These are phyloP conservation scores for Eupeodes latifasciatus DNA, from an alignment of 2,888 invertebrate species.

Conservation along the genomic window DNA sequence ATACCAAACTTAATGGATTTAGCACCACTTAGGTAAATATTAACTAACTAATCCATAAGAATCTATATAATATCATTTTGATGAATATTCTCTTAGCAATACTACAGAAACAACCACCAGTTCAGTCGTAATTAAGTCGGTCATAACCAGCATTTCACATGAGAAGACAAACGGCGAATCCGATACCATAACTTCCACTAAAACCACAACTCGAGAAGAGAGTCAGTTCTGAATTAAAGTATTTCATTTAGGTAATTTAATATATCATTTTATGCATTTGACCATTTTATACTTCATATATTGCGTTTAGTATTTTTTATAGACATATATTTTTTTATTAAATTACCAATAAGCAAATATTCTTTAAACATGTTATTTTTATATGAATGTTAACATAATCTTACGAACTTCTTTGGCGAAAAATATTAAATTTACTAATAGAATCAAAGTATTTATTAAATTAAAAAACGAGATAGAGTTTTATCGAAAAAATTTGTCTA, in stretches of 20 bases:
- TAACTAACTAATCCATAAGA: neutral
- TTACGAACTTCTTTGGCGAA: constrained; percentile 1
- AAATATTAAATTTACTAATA: constrained; percentile 11
- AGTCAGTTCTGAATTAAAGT: constrained; percentile 81
- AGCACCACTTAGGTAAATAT: constrained; percentile 80
- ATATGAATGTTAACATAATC: constrained; percentile 24
- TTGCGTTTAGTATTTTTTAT: constrained; percentile 53
- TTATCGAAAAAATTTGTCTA: constrained; percentile 23
- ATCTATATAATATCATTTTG: neutral
- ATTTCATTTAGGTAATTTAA: constrained; percentile 58
- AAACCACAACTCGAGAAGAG: constrained; percentile 82
- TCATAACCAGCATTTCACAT: constrained; percentile 84
- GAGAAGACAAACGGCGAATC: constrained; percentile 83
- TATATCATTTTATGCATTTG: constrained; percentile 59
- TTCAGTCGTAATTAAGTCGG: constrained; percentile 84
- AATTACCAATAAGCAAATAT: constrained; percentile 16
- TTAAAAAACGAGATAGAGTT: neutral
- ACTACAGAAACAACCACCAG: constrained; percentile 83
- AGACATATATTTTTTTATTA: constrained; percentile 33
- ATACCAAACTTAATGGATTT: constrained; percentile 82
- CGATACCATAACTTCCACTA: constrained; percentile 81
- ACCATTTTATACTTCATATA: constrained; percentile 60
- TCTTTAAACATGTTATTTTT: constrained; percentile 23
- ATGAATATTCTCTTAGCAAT: constrained; percentile 78
- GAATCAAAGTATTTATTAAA: constrained; percentile 11